These are phyloP conservation scores for Steromphala cineraria DNA, from an alignment of 2,888 invertebrate species.

Conservation along the genomic window DNA sequence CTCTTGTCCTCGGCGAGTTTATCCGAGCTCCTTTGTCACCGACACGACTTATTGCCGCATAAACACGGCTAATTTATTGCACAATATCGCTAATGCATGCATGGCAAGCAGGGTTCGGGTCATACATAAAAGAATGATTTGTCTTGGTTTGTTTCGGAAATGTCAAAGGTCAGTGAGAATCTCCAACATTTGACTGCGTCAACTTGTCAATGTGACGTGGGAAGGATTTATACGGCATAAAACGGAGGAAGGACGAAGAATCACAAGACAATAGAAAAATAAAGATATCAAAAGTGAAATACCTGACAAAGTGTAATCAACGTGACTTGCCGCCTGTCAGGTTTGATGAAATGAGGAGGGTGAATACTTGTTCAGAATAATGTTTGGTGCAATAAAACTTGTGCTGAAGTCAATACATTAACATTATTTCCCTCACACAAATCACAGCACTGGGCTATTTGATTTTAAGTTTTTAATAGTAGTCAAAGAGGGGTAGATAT, in stretches of 20 bases:
- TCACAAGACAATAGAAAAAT: conserved; percentile 3
- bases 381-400: too few species aligned
- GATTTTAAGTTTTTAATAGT: too few species aligned
- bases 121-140: neutral
- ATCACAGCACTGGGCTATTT: too few species aligned
- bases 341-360: too few species aligned
- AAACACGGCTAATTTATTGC: conserved; percentile 23
- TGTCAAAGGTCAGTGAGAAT: neutral
- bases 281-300: neutral
- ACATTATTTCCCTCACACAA: too few species aligned
- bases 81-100: conserved; percentile 19
- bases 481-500: too few species aligned
- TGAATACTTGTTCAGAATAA: too few species aligned
- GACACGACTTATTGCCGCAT: neutral
- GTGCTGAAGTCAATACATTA: neutral
- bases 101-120: neutral
- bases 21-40: neutral
- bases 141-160: neutral
- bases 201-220: neutral
- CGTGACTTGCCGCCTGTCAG: too few species aligned
- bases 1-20: neutral
- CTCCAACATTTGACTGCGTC: neutral
- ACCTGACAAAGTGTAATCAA: neutral
- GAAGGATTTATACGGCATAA: conserved; percentile 1
- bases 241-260: neutral